Evolutionary conservation across 2,797 vertebrate genomes (phyloP), one percentile per base, ranked within the genome.

Genomic region (Danio albolineatus): DNA sequence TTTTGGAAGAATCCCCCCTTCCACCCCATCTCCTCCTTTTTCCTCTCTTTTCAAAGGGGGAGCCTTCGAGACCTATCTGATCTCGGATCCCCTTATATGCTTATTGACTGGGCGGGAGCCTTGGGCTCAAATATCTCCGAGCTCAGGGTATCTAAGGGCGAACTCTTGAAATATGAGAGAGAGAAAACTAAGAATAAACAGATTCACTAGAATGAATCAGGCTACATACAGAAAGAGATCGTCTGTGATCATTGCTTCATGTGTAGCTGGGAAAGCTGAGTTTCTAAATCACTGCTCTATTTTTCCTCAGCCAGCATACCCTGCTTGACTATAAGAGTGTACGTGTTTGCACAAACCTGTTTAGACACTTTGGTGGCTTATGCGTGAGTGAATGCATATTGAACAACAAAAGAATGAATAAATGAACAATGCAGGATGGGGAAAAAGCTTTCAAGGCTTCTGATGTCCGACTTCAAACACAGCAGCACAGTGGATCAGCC

Each of bases 381-480:
- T 7, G 53, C 66, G 61, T 44, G 51, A 79, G 62, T 49, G 75
- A 83, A 80, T 85, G 80, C 79, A 83, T 85, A 73, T 85, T 82
- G 76, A 80, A 80, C 76, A 82, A 83, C 82, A 80, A 73, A 65
- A 44, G 48, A 83, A 85, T 85, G 54, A 85, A 85, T 83, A 85
- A 85, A 83, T 85, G 76, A 85, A 76, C 84, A 85, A 78, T 81
- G 64, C 75, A 76, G 84, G 81, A 83, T 70, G 64, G 28, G 28
- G 65, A 62, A 79, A 72, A 69, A 90, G 84, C 86, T 84, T 87
- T 87, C 81, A 82, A 78, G 76, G 86, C 82, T 86, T 92, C 86
- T 88, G 87, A 92, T 90, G 88, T 90, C 84, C 79, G 82, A 85
- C 86, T 85, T 87, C 84, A 85, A 87, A 85, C 83, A 69, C n/a